A percentile compares a stretch with the other conserved stretches of the same genome.
These are phyloP conservation scores for Platyscapa corneri DNA, from an alignment of 1,140 invertebrate genomes.

Conservation along the genomic window DNA sequence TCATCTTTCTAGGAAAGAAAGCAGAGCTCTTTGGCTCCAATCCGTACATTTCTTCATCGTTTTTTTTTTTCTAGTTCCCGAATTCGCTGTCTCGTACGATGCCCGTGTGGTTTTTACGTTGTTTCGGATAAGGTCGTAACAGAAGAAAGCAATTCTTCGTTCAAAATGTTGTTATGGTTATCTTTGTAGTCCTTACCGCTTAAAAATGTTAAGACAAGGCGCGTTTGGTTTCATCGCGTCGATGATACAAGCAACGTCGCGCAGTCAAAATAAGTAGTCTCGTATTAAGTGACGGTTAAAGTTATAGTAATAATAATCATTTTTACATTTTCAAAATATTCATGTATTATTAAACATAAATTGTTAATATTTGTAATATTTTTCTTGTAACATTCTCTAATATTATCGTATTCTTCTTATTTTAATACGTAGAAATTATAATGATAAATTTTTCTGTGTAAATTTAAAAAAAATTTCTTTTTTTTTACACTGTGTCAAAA, in stretches of 20 bases:
- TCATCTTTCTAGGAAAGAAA: conserved; percentile 15
- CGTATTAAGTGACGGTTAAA: not conserved
- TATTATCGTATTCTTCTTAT: too few relatives aligned
- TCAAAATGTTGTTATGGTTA: not conserved
- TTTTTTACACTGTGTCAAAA: too few relatives aligned
- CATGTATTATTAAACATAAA: not conserved
- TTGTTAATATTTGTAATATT: not conserved
- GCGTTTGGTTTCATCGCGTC: not conserved
- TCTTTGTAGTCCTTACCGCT: not conserved
- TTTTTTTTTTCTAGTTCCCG: too few relatives aligned
- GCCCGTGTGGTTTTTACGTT: not conserved
- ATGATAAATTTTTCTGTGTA: too few relatives aligned
- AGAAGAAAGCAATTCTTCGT: not conserved
- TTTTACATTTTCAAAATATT: not conserved
- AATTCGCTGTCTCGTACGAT: too few relatives aligned
- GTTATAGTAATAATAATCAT: not conserved
- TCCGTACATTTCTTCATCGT: too few relatives aligned
- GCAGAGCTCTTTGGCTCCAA: not conserved
- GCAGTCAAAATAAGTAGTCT: not conserved
- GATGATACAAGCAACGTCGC: not conserved
- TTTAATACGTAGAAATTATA: too few relatives aligned
- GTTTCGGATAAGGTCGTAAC: not conserved
- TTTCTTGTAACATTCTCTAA: not conserved
- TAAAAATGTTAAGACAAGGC: not conserved
- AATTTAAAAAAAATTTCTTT: too few relatives aligned